Evolutionary conservation across 2,113 vertebrate species (phyloP), one percentile per base, ranked within the genome.

Genomic region (Scartelaos histophorus): DNA sequence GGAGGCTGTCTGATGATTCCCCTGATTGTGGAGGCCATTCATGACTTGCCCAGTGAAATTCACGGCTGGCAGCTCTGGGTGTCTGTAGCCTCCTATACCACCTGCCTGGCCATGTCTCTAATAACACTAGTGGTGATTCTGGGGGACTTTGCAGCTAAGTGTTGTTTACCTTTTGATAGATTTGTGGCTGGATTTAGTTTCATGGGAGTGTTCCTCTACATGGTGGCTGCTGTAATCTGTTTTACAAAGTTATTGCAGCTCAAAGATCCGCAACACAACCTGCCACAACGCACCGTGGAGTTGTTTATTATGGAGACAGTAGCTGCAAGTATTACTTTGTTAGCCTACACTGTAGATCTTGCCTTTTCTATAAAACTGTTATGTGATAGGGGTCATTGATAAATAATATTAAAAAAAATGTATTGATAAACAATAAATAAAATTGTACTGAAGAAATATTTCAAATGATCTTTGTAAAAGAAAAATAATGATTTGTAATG

Each of bases 301-400:
- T 19, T 86, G 65, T 49, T 83, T 15, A 69, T 90, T 57, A 70
- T 88, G 15, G 89, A 91, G 76, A 86, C 90, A 0, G 82, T 86
- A 25, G 64, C 92, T 3, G 82, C 88, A 35, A 79, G 80, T 68
- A 24, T 93, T 11, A 93, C 92, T 5, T 73, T 94, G 66, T 61
- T 94, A 49, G 87, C 90, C 11, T 94, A 94, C 49, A 91, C 92
- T 0, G 87, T 94, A 62, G 94, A 94, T 66, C 67, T 93, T 3
- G 90, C 92, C 45, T 92, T 93, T 74, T 92, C 92, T 35, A 80
- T 93, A 34, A 93, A 91, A 74, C 87, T 88, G 12, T 13, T 92
- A 69, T 92, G 90, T 75, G 84, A 91, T 71, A 84, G 91, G 60
- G 77, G 70, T 68, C 82, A 79, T 9, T 1, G 43, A 61, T 16